phyloP scores from a whole-genome alignment of 2,888 invertebrate genomes.

The Liopterus haemorrhoidalis region DNA sequence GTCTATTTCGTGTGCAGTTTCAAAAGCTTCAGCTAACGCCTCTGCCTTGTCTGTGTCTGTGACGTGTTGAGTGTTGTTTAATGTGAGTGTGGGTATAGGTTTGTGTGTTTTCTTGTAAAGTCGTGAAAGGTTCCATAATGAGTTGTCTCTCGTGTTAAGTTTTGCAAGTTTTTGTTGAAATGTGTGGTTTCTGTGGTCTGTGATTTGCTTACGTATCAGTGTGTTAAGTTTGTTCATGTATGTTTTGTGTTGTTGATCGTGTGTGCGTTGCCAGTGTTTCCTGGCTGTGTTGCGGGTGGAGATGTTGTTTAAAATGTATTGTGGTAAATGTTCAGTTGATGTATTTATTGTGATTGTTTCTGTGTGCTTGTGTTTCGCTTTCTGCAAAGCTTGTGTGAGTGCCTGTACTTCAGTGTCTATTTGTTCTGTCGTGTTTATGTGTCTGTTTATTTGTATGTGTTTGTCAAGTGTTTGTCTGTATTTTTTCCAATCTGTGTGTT shows the following conservation, averaged over 20 bases:
- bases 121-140: constrained; percentile 8
- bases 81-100: background rate
- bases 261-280: too few species aligned
- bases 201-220: too few species aligned
- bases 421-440: background rate
- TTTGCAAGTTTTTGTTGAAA: constrained; percentile 20
- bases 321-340: too few species aligned
- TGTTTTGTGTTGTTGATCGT: too few species aligned
- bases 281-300: too few species aligned
- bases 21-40: background rate
- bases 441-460: constrained; percentile 6
- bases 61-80: background rate
- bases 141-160: constrained; percentile 19
- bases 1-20: background rate
- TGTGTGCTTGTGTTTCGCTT: too few species aligned
- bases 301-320: too few species aligned
- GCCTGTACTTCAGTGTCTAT: too few species aligned
- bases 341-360: too few species aligned
- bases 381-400: too few species aligned
- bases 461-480: constrained; percentile 2
- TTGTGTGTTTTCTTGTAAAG: constrained; percentile 3
- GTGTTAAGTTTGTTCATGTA: too few species aligned
- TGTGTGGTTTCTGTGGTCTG: constrained; percentile 7
- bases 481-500: constrained; percentile 8
- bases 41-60: background rate